Base-by-base conservation (phyloP, 1,140 invertebrate species). In the Drosophila mauritiana region DNA sequence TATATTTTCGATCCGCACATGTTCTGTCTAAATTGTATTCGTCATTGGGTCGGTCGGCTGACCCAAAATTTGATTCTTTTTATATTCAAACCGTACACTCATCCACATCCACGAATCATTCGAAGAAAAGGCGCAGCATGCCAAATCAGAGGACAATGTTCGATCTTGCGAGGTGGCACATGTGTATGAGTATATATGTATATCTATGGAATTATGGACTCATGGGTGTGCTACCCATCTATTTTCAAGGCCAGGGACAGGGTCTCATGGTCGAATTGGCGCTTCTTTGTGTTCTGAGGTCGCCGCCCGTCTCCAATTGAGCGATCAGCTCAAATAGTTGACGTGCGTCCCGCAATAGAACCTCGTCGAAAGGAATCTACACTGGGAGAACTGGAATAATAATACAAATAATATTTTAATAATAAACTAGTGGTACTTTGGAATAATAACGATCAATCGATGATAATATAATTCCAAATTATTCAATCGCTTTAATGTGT, bases 61-160 rank as follows among this genome's bases (percentile, higher is more conserved):
- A 69, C 65, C 65, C 36, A 69, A 69, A 69, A 67, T 69, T 22
- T 31, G 61, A 39, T 37, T 36, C 48, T 51, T 51, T 51, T 31
- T 34, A 51, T 51, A 51, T 4, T 15, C 27, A 15, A 31, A 10
- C n/a, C 27, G 4, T 6, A 25, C 25, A 46, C 5, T 20, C 42
- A 43, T 8, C 17, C 15, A 45, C 42, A 43, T 10, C 42, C 15
- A 45, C 8, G 17, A 12, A 48, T 48, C 25, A 49, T 27, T 22
- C 25, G 10, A 34, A 4, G 48, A 31, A 34, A 5, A 51, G 15
- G n/a, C 48, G 48, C 31, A 51, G 17, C 27, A 17, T 34, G 48
- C 48, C 46, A 34, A 51, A 34, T 51, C 27, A 34, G 48, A 27
- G 48, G 48, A 51, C 48, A 51, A 34, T 31, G 48, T 31, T 51